Conservation (phyloP, 2,113 vertebrate species). For the Recurvirostra avosetta region DNA sequence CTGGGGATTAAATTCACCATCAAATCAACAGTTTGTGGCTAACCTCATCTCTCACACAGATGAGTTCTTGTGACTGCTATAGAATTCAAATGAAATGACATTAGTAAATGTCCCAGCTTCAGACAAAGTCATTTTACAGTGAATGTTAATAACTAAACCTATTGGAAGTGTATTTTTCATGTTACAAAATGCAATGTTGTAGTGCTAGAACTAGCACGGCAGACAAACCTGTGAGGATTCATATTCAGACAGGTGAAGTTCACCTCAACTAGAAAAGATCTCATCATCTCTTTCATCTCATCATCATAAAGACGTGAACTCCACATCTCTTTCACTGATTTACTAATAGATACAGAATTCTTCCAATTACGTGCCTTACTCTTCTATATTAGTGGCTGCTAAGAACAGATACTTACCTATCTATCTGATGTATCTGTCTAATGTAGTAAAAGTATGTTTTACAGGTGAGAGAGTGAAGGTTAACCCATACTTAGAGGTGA, state of each 20-base stretch:
- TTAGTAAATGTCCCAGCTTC: neutral
- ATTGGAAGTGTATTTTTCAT: neutral
- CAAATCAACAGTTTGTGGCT: neutral
- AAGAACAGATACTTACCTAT: neutral
- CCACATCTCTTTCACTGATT: neutral
- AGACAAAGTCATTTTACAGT: neutral
- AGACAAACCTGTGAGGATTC: neutral
- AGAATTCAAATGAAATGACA: neutral
- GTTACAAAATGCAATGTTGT: neutral
- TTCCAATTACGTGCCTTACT: neutral
- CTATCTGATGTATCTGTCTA: neutral
- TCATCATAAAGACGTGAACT: neutral
- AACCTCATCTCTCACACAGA: neutral
- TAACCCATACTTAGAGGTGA: neutral
- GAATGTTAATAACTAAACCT: neutral
- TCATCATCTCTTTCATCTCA: neutral
- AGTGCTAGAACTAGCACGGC: neutral
- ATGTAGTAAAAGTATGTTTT: neutral
- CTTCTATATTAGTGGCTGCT: neutral
- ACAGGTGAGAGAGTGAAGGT: neutral
- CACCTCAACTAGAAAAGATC: neutral
- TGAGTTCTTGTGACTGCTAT: neutral
- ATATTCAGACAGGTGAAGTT: neutral
- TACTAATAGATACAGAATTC: neutral
- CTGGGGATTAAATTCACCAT: neutral